phyloP scores from a whole-genome alignment of 2,888 invertebrate species.

The Volucella inanis region DNA sequence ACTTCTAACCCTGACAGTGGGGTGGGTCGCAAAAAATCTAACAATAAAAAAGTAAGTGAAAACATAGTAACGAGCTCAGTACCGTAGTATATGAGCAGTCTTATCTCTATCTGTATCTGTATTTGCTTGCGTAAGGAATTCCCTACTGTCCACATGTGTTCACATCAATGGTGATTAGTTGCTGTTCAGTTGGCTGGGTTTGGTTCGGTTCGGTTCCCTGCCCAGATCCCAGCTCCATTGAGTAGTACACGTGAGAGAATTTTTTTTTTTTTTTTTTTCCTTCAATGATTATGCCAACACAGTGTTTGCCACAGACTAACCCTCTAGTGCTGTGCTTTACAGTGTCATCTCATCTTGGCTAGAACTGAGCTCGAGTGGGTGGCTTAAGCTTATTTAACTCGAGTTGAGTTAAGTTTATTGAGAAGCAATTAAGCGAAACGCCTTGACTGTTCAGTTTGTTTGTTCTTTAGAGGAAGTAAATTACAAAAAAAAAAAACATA shows the following conservation, averaged over 20 bases:
- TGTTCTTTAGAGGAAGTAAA: conserved; percentile 14
- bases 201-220: too few species aligned
- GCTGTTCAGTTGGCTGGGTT: conserved; percentile 9
- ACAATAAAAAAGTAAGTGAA: background rate
- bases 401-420: background rate
- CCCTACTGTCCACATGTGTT: conserved; percentile 18
- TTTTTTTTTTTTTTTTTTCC: conserved; percentile 22
- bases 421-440: conserved; percentile 39
- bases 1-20: conserved; percentile 5
- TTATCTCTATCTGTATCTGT: too few species aligned
- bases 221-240: conserved; percentile 29
- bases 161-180: conserved; percentile 32
- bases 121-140: conserved; percentile 35
- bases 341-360: conserved; percentile 6
- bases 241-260: conserved; percentile 64
- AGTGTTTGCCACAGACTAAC: background rate
- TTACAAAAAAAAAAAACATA: background rate
- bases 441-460: conserved; percentile 24
- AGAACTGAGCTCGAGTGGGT: background rate
- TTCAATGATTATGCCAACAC: conserved; percentile 59
- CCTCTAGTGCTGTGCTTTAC: background rate
- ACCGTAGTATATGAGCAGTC: too few species aligned
- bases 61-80: background rate
- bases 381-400: background rate
- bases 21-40: background rate